Conservation (phyloP, 2,888 invertebrate species). For the Diarsia dahlii region DNA sequence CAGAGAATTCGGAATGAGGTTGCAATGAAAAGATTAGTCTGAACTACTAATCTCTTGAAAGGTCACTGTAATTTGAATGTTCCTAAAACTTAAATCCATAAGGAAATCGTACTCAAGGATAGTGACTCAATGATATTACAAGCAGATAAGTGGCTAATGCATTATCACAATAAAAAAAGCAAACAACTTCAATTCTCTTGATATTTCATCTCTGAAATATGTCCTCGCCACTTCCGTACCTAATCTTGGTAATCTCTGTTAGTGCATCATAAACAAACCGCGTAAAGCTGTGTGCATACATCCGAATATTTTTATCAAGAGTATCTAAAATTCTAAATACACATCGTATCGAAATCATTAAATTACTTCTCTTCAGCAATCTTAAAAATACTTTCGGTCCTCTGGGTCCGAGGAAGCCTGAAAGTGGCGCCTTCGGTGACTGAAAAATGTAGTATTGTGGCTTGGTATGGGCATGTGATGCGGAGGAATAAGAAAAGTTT, state of each 20-base stretch:
- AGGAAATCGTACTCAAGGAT: slow-evolving; percentile 31
- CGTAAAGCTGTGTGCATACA: background rate
- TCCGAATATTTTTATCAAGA: background rate
- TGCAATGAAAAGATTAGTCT: background rate
- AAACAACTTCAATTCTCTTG: slow-evolving; percentile 37
- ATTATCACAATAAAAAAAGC: slow-evolving; percentile 25
- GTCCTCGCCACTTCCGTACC: slow-evolving; percentile 32
- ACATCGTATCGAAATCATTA: background rate
- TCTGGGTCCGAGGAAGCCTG: background rate
- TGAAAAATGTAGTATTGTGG: background rate
- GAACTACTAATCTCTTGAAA: background rate
- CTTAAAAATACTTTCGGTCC: background rate
- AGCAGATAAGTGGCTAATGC: slow-evolving; percentile 22
- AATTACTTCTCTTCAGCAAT: background rate
- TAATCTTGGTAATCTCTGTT: background rate
- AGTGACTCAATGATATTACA: slow-evolving; percentile 11
- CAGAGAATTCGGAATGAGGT: background rate
- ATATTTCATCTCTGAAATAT: slow-evolving; percentile 18
- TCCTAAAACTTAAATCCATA: slow-evolving; percentile 6
- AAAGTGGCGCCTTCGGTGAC: background rate
- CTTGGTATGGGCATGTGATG: background rate
- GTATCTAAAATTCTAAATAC: background rate
- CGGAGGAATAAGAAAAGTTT: background rate
- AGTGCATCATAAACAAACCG: slow-evolving; percentile 29
- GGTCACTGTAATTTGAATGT: background rate